Percentiles rank a stretch among this genome's conserved stretches.
phyloP scores from a whole-genome alignment of 2,888 invertebrate genomes.

The Pristionchus entomophagus region DNA sequence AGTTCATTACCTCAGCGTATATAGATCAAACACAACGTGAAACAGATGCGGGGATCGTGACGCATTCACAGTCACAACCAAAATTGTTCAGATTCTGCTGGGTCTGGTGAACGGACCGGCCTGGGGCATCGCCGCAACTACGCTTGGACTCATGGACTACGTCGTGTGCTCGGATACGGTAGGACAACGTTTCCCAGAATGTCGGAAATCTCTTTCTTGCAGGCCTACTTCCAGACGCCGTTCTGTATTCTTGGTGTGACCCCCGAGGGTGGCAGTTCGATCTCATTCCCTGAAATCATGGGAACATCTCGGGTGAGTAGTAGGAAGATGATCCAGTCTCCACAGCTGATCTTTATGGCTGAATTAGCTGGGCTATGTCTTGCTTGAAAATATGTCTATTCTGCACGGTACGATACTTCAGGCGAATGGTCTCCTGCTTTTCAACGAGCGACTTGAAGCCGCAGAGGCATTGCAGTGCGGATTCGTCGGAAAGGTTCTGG shows the following conservation, averaged over 20 bases:
- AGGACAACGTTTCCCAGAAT: not conserved
- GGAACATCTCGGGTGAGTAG: not conserved
- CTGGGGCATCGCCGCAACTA: slow-evolving; percentile 92
- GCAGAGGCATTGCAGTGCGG: not conserved
- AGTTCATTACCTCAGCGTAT: no score
- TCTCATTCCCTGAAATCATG: not conserved
- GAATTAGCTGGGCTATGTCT: no score
- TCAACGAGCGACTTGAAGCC: not conserved
- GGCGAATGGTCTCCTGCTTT: slow-evolving; percentile 12
- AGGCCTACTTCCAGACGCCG: not conserved
- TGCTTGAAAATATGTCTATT: no score
- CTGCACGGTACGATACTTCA: no score
- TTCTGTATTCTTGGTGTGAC: not conserved
- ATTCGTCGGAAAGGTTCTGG: not conserved
- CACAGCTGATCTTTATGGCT: no score
- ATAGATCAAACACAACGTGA: no score
- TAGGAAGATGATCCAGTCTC: no score
- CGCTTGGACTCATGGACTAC: slow-evolving; percentile 88
- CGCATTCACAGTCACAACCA: no score
- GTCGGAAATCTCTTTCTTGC: no score
- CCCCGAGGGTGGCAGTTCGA: not conserved
- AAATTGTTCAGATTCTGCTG: slow-evolving; percentile 81
- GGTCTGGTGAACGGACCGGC: slow-evolving; percentile 94
- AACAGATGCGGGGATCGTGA: no score
- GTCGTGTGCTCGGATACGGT: slow-evolving; percentile 89